Evolutionary conservation across 2,113 vertebrate genomes (phyloP), one percentile per base, ranked within the genome.

Genomic region (Sporophila hypoxantha): DNA sequence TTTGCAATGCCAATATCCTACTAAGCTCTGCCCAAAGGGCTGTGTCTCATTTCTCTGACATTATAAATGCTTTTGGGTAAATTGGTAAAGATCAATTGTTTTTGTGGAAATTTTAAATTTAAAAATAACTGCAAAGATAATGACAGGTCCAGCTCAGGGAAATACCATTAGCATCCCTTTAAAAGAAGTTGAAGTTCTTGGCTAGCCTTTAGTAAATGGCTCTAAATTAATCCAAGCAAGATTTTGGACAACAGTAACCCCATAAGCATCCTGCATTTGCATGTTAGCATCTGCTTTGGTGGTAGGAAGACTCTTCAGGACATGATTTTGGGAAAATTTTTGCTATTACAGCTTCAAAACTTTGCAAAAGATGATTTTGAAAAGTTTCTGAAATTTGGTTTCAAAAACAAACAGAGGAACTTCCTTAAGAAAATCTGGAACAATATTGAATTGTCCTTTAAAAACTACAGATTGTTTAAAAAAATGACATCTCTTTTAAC

Each of bases 11-110:
- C 46, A 57, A 12, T 39, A 52, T 39, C 78, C 21, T 49, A 9
- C 11, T 50, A 23, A 52, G 7, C 22, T 64, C 26, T 76, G n/a
- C 34, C 37, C 0, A 0, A 49, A 61, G 26, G n/a, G 42, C 42
- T 46, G 7, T 21, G 17, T 25, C 16, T 71, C 15, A 7, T 26
- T 67, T 78, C 68, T 87, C 21, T 8, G 32, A 9, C 15, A 37
- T 70, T 87, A 29, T 14, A 74, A 75, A 60, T 57, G 53, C 4
- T 22, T 36, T 50, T 29, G 30, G 5, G 18, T 37, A 76, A 76
- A 71, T 22, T 50, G 19, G 10, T 65, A 16, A 60, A 60, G 22
- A 49, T 41, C 22, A 50, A 60, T 32, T n/a, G 15, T 7, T 64
- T 79, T 16, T 20, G 20, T 60, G 55, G 19, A 39, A 59, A 62